These are phyloP conservation scores for Anoplopoma fimbria DNA, from an alignment of 2,113 vertebrate genomes.

Conservation along the genomic window DNA sequence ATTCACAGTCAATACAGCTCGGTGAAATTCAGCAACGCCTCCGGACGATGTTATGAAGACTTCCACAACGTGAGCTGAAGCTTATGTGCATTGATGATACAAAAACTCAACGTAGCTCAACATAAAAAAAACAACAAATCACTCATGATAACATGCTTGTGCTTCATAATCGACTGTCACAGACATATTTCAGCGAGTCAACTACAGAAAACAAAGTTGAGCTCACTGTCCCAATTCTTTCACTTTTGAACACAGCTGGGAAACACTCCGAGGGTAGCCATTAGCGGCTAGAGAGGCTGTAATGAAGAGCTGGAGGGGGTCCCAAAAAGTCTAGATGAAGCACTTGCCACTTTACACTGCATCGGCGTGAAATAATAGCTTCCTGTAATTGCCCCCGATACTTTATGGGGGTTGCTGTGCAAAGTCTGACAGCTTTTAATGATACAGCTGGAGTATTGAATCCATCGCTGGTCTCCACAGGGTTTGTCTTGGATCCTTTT, in stretches of 20 bases:
- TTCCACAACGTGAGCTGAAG: neutral
- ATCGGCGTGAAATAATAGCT: constrained; percentile 70
- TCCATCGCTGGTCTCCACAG: constrained; percentile 30
- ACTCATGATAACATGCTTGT: neutral
- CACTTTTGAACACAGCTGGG: constrained; percentile 65
- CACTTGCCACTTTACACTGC: constrained; percentile 65
- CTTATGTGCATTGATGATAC: constrained; percentile 12
- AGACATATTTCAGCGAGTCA: constrained; percentile 17
- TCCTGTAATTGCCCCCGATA: constrained; percentile 66
- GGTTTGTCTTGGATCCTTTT: constrained; percentile 37
- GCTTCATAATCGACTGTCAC: constrained; percentile 8
- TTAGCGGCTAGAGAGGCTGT: constrained; percentile 64
- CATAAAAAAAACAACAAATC: constrained; percentile 6
- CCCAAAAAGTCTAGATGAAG: constrained; percentile 71
- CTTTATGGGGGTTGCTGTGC: constrained; percentile 48
- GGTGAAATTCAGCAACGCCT: too few species aligned
- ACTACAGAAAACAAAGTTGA: constrained; percentile 43
- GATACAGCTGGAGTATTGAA: constrained; percentile 48
- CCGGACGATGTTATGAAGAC: too few species aligned
- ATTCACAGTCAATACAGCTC: too few species aligned
- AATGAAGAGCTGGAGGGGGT: constrained; percentile 72
- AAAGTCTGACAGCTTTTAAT: constrained; percentile 61
- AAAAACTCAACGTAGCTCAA: neutral
- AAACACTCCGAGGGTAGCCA: constrained; percentile 62
- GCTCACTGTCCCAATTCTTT: constrained; percentile 52